Base-by-base conservation (phyloP, 2,113 vertebrate species). In the Petroica traversi region DNA sequence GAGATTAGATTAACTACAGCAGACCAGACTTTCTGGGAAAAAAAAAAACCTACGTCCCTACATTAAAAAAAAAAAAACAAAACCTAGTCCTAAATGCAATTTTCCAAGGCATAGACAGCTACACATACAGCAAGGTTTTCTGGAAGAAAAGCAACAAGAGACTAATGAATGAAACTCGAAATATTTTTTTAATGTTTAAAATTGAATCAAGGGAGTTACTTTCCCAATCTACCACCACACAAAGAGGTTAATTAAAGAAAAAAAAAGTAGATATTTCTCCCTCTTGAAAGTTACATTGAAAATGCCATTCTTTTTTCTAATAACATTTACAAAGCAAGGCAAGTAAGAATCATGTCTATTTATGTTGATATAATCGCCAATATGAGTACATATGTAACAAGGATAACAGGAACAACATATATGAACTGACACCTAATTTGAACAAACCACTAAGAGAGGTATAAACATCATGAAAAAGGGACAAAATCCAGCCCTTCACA, bases 341-440 rank as follows among this genome's bases (percentile, higher is more conserved):
- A 89, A 69, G 29, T 38, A 31, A 79, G n/a, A 75, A 75, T 20
- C 11, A 31, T 23, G 3, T 46, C 31, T 51, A 28, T 23, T 74
- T 54, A 28, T 25, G 22, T 4, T 71, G 34, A 57, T 55, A 52
- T 24, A 68, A 78, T 16, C 40, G 54, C 14, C 25, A 69, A 9
- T 41, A 25, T 6, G 4, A 57, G 14, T 23, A 26, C 23, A 11
- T 0, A 0, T 29, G 38, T 40, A 59, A 48, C 25, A 80, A 73
- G 17, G 8, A 19, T 51, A 74, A 66, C 19, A 43, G 28, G 31
- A 71, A 22, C 15, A 73, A 29, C 6, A 29, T 31, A 8, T 1
- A 31, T 19, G 26, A 64, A 51, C 8, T 25, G 10, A 73, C 26
- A 52, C 20, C n/a, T 34, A 33, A 57, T 57, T 81, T 69, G 26